These are phyloP conservation scores for Agriopis aurantiaria DNA, from an alignment of 2,888 invertebrate species.

Conservation along the genomic window DNA sequence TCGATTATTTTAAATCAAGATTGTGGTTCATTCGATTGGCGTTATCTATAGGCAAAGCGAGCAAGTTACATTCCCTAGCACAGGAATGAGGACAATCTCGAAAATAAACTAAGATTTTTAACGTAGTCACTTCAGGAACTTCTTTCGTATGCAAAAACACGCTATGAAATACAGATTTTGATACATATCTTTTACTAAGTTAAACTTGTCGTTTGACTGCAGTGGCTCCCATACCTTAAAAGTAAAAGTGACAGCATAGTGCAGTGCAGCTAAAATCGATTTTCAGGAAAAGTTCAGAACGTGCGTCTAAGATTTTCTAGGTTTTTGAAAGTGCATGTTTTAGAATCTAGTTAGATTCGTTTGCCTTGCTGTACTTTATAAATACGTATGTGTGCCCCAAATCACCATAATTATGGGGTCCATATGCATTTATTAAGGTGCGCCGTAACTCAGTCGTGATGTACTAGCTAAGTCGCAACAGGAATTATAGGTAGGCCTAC, in stretches of 20 bases:
- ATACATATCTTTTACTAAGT: neutral
- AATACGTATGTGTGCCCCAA: neutral
- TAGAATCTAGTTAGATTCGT: neutral
- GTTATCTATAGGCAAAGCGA: slow-evolving; percentile 63
- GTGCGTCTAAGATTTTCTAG: neutral
- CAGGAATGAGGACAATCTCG: slow-evolving; percentile 76
- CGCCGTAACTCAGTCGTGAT: neutral
- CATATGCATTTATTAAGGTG: neutral
- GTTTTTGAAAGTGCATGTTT: neutral
- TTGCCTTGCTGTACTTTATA: neutral
- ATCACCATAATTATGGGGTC: no score
- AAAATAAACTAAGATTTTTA: slow-evolving; percentile 76
- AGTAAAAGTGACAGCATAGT: slow-evolving; percentile 1
- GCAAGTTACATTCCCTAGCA: slow-evolving; percentile 73
- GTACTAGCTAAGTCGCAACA: neutral
- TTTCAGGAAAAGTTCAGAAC: neutral
- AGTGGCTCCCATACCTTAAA: neutral
- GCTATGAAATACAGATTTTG: neutral
- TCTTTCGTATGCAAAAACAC: slow-evolving; percentile 39
- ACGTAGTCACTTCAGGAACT: slow-evolving; percentile 52
- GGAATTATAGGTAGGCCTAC: neutral
- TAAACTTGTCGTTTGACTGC: neutral
- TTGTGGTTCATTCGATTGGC: slow-evolving; percentile 46
- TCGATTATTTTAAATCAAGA: slow-evolving; percentile 53
- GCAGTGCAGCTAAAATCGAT: slow-evolving; percentile 6